Evolutionary conservation across 1,140 invertebrate genomes (phyloP), one percentile per base, ranked within the genome.

Genomic region (Ptiloglossa arizonensis): DNA sequence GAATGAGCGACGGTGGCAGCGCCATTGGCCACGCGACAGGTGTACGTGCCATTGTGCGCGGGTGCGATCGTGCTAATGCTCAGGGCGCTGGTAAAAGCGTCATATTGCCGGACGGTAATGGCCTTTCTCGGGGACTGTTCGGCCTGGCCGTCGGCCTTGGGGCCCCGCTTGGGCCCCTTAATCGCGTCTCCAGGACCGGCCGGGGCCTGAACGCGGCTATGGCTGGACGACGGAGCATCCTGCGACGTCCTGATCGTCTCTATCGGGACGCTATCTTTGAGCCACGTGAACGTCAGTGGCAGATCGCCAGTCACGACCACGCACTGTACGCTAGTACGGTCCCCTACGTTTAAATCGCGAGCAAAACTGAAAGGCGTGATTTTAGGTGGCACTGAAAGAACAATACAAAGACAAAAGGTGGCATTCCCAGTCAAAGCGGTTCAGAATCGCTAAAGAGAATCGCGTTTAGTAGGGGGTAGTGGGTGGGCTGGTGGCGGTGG

Each of bases 41-140:
- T 96, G 91, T 96, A 96, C 86, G 95, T 95, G 84, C 95, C 95
- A 87, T 94, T 94, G 92, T 96, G 95, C 82, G 92, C 92, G 77
- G 94, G 93, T 85, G 93, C 94, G 77, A 95, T 94, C 88, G 93
- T 93, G 91, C 92, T 93, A 90, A 95, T 95, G 90, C 94, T 94
- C 86, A 95, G 93, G 81, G 93, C 93, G 90, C 94, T 94, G 86
- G 94, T 94, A 92, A 94, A 95, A 89, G 94, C 93, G 89, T 94
- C 94, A 91, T 94, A 93, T 91, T 95, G 95, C 85, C 95, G 94
- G 84, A 95, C 94, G 83, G 90, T 93, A 88, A 94, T 93, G 85
- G 90, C 91, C 90, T 90, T 86, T 89, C 90, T 90, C 87, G 87
- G 86, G 74, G 86, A 85, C 59, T 74, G 85, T 68, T 83, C 59